A percentile compares a stretch with the other conserved stretches of the same genome.
These are phyloP conservation scores for Odontamblyopus rebecca DNA, from an alignment of 2,797 vertebrate species.

Conservation along the genomic window DNA sequence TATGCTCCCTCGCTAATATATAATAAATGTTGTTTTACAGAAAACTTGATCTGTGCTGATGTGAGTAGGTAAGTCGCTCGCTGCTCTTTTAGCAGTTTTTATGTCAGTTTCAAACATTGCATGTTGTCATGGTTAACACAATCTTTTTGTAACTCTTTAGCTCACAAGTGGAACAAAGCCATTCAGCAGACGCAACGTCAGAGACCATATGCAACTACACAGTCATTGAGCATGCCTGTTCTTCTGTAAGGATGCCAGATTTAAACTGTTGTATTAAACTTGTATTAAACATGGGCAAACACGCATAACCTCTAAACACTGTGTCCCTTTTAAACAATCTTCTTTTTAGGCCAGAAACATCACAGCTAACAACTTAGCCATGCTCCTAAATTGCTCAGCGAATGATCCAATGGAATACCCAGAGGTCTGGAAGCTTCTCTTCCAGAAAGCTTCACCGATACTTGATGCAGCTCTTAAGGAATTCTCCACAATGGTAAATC, in stretches of 20 bases:
- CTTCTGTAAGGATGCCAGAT: neutral
- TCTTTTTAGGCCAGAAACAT: too few relatives aligned
- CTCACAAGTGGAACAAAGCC: constrained; percentile 15
- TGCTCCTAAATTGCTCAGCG: too few relatives aligned
- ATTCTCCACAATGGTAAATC: too few relatives aligned
- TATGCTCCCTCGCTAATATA: too few relatives aligned
- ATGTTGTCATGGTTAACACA: neutral
- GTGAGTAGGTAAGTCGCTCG: constrained; percentile 23
- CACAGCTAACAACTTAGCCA: too few relatives aligned
- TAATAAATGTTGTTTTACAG: too few relatives aligned
- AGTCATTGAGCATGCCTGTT: constrained; percentile 37
- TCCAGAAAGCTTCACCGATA: too few relatives aligned
- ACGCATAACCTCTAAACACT: neutral
- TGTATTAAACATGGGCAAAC: neutral
- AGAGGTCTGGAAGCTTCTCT: too few relatives aligned
- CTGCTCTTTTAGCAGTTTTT: neutral
- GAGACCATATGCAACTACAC: constrained; percentile 37
- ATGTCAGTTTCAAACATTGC: neutral
- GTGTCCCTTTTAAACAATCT: too few relatives aligned
- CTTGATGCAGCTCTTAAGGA: too few relatives aligned
- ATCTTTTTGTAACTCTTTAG: neutral
- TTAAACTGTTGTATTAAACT: neutral
- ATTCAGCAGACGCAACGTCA: constrained; percentile 8
- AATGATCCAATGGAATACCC: too few relatives aligned
- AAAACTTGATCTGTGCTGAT: too few relatives aligned